phyloP scores from a whole-genome alignment of 1,140 invertebrate genomes.

The Magallana gigas region DNA sequence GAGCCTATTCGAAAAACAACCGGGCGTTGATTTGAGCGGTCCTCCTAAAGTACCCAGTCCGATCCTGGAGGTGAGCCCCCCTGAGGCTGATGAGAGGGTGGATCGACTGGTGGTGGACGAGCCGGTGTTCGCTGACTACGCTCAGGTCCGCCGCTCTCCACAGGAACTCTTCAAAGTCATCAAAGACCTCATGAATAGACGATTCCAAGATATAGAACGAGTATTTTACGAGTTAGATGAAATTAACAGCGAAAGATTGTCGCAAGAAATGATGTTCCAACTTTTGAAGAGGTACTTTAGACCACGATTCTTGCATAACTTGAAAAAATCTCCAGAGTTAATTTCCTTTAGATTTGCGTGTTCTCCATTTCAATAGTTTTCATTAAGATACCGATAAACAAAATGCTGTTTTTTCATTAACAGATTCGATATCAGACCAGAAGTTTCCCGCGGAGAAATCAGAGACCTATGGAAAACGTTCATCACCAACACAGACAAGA shows the following conservation, averaged over 20 bases:
- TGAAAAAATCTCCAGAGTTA: too few relatives aligned
- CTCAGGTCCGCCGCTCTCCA: slow-evolving; percentile 55
- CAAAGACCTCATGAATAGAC: slow-evolving; percentile 72
- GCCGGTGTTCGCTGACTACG: slow-evolving; percentile 56
- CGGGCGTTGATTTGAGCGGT: not conserved
- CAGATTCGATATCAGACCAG: slow-evolving; percentile 76
- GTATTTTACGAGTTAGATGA: slow-evolving; percentile 76
- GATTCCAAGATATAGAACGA: slow-evolving; percentile 75
- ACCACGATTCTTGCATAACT: too few relatives aligned
- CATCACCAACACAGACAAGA: slow-evolving; percentile 78
- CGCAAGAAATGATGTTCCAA: slow-evolving; percentile 77
- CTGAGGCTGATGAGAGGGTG: not conserved
- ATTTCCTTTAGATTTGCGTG: too few relatives aligned
- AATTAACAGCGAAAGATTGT: slow-evolving; percentile 73
- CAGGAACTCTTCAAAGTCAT: slow-evolving; percentile 74
- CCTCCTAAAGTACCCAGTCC: slow-evolving; percentile 36
- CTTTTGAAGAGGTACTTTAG: slow-evolving; percentile 70
- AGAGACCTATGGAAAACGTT: slow-evolving; percentile 78
- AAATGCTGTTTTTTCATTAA: slow-evolving; percentile 4
- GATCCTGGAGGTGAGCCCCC: slow-evolving; percentile 7
- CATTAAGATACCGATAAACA: too few relatives aligned
- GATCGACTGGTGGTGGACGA: slow-evolving; percentile 56
- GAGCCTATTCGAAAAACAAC: slow-evolving; percentile 66
- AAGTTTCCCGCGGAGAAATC: slow-evolving; percentile 78
- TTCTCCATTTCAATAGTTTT: too few relatives aligned